Conservation (phyloP, 2,888 invertebrate species). For the Spilosoma lubricipeda region DNA sequence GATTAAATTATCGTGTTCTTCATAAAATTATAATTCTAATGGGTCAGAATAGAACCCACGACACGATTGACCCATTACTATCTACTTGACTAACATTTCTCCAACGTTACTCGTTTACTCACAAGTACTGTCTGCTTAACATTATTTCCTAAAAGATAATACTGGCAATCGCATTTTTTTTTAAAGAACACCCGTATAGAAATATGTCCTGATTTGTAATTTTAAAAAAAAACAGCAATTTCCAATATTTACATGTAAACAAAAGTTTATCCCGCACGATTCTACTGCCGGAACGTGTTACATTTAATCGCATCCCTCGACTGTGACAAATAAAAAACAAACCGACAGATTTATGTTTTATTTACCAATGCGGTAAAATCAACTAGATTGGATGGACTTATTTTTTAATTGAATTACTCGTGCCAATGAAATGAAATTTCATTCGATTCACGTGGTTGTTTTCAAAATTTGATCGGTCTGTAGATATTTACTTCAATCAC, state of each 20-base stretch:
- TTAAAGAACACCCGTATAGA: not conserved
- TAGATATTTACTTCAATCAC: not conserved
- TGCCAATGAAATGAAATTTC: not conserved
- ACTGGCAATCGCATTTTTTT: too few relatives aligned
- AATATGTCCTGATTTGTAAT: not conserved
- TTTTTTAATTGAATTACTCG: constrained; percentile 2
- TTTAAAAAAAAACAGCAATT: not conserved
- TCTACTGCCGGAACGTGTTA: not conserved
- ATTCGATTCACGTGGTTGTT: not conserved
- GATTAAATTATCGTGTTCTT: too few relatives aligned
- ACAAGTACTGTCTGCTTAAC: too few relatives aligned
- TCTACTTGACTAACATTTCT: too few relatives aligned
- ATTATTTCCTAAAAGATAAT: too few relatives aligned
- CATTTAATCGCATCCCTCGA: not conserved
- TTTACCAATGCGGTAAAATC: not conserved
- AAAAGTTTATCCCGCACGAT: not conserved
- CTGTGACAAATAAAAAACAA: not conserved
- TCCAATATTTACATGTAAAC: not conserved
- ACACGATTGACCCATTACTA: too few relatives aligned
- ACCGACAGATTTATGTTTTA: not conserved
- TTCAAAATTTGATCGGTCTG: not conserved
- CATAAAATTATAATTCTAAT: too few relatives aligned
- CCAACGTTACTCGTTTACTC: too few relatives aligned
- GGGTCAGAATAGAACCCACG: too few relatives aligned
- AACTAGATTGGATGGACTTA: not conserved